Percentiles rank a stretch among this genome's conserved stretches.
Evolutionary conservation across 2,113 vertebrate genomes (phyloP).

Genomic region (Panurus biarmicus): DNA sequence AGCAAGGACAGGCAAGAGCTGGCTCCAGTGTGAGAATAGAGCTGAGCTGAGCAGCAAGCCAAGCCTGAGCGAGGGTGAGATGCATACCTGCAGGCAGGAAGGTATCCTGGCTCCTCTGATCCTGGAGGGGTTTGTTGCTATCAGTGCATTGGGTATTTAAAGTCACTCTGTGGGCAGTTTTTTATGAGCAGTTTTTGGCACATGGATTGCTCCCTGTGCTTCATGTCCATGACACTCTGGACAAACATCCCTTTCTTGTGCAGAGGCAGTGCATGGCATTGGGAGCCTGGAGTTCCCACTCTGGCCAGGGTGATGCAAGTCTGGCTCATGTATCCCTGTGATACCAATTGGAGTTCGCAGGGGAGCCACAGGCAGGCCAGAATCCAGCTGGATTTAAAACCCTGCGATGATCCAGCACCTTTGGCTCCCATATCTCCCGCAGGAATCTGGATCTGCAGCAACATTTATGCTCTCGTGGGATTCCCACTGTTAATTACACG

Average conservation of each 20-base stretch:
- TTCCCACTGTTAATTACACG: not conserved
- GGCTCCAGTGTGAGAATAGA: fast-evolving
- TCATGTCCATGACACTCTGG: fast-evolving
- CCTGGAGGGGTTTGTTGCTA: not conserved
- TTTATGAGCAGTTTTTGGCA: not conserved
- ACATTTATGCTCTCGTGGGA: not conserved
- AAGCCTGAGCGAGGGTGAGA: fast-evolving
- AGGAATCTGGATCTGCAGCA: not conserved
- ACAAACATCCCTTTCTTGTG: not conserved
- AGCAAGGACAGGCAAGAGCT: not conserved
- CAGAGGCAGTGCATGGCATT: not conserved
- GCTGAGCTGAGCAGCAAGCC: not conserved
- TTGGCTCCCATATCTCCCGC: not conserved
- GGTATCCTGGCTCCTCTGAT: not conserved
- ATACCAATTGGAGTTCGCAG: fast-evolving
- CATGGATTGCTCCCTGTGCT: fast-evolving
- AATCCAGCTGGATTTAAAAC: not conserved
- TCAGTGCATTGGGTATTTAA: not conserved
- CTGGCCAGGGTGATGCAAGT: not conserved
- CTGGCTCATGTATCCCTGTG: not conserved
- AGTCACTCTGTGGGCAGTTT: not conserved
- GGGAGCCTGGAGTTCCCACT: not conserved
- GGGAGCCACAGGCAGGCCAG: not conserved
- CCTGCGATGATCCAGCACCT: not conserved
- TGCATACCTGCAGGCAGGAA: not conserved